phyloP scores from a whole-genome alignment of 2,888 invertebrate species.

The Thecocarcelia acutangulata region DNA sequence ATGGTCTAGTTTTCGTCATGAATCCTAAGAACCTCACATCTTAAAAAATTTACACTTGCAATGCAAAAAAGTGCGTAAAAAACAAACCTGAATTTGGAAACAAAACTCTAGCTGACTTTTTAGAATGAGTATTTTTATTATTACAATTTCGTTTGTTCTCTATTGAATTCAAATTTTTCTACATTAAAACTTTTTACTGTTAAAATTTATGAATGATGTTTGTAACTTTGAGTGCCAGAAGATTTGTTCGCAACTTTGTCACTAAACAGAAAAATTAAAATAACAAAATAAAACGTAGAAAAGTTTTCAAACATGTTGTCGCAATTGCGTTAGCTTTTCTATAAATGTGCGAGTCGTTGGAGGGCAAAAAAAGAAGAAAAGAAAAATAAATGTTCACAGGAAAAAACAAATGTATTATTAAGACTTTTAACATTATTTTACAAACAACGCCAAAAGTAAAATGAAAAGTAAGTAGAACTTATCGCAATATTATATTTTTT shows the following conservation, averaged over 20 bases:
- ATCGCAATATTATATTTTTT: too few species aligned
- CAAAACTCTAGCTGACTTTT: too few species aligned
- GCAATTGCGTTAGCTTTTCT: constrained; percentile 33
- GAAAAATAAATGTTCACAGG: too few species aligned
- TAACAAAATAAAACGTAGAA: constrained; percentile 27
- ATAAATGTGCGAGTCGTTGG: neutral
- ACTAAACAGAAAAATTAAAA: constrained; percentile 21
- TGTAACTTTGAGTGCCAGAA: constrained; percentile 63
- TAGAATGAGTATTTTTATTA: too few species aligned
- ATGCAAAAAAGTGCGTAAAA: constrained; percentile 4
- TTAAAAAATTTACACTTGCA: constrained; percentile 3
- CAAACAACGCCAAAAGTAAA: too few species aligned
- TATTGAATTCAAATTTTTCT: constrained; percentile 22
- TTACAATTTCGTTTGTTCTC: too few species aligned
- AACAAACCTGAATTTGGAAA: constrained; percentile 10
- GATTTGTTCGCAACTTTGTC: constrained; percentile 65
- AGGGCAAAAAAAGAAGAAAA: too few species aligned
- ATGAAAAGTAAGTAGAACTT: too few species aligned
- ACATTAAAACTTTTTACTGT: constrained; percentile 51
- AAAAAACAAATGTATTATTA: neutral
- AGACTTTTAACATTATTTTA: too few species aligned
- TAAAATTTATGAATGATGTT: constrained; percentile 57
- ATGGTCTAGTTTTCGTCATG: too few species aligned
- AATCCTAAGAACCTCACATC: neutral
- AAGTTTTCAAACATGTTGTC: constrained; percentile 49